phyloP scores from a whole-genome alignment of 1,140 invertebrate species.

The Drosophila parvula region DNA sequence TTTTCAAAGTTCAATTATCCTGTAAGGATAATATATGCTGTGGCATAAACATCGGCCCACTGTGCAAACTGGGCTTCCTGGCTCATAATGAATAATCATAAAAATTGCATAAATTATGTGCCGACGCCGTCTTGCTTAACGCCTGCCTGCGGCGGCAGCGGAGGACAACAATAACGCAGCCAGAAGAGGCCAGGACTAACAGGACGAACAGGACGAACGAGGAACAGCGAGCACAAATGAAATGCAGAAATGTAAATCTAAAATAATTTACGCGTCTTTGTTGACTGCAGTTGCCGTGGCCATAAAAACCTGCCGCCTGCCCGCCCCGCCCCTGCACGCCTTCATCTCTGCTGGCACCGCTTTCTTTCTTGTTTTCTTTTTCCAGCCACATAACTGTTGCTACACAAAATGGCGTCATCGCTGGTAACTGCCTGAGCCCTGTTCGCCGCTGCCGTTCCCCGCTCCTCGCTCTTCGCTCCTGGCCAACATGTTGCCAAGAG shows the following conservation, averaged over 20 bases:
- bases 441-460: conserved; percentile 20
- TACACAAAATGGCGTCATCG: conserved; percentile 75
- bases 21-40: too few relatives aligned
- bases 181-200: neutral
- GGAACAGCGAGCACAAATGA: conserved; percentile 63
- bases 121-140: conserved; percentile 79
- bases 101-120: conserved; percentile 82
- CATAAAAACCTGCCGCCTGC: conserved; percentile 69
- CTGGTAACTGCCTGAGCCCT: conserved; percentile 39
- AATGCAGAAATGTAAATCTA: conserved; percentile 83
- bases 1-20: neutral
- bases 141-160: conserved; percentile 65
- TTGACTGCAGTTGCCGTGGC: conserved; percentile 75
- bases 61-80: conserved; percentile 42
- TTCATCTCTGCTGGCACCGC: conserved; percentile 13
- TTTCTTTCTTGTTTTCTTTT: conserved; percentile 54
- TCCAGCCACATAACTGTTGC: conserved; percentile 68
- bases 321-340: neutral
- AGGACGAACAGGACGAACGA: conserved; percentile 1
- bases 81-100: conserved; percentile 81
- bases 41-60: conserved; percentile 18
- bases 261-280: conserved; percentile 83
- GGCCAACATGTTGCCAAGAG: conserved; percentile 27
- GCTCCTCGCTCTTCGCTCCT: neutral
- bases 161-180: conserved; percentile 30